Conservation (phyloP, 2,888 invertebrate genomes). For the Podabrus alpinus region DNA sequence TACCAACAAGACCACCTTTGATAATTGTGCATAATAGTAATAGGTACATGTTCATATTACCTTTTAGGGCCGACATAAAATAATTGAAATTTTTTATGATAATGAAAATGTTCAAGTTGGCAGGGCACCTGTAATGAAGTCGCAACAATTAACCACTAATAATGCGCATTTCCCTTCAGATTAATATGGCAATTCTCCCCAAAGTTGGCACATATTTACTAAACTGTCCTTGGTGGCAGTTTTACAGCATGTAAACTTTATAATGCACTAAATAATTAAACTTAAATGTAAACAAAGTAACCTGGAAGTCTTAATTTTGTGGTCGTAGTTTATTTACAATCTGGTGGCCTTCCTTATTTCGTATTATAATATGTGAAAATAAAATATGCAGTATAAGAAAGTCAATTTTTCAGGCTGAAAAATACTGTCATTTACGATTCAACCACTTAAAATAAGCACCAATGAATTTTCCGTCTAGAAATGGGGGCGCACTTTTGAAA, state of each 20-base stretch:
- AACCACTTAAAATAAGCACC: not conserved
- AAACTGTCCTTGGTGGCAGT: conserved; percentile 1
- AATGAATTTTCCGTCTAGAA: not conserved
- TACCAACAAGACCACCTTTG: not conserved
- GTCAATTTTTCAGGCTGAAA: not conserved
- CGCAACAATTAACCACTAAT: not conserved
- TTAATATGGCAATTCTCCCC: not conserved
- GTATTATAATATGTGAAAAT: not conserved
- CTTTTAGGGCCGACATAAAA: not conserved
- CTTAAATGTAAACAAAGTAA: not conserved
- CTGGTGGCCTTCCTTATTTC: too few species aligned
- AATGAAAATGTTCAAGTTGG: not conserved
- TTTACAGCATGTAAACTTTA: not conserved
- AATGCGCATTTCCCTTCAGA: not conserved
- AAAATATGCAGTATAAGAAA: not conserved
- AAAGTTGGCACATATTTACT: conserved; percentile 1
- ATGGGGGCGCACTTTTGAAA: not conserved
- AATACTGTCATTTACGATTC: not conserved
- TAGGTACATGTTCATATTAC: not conserved
- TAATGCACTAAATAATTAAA: not conserved
- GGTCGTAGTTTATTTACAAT: too few species aligned
- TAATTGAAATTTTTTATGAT: not conserved
- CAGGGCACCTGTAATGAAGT: not conserved
- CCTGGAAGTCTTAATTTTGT: not conserved
- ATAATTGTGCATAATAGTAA: not conserved